Percentiles rank a stretch among this genome's conserved stretches.
Evolutionary conservation across 2,797 vertebrate genomes (phyloP).

Genomic region (Lagocephalus sceleratus): DNA sequence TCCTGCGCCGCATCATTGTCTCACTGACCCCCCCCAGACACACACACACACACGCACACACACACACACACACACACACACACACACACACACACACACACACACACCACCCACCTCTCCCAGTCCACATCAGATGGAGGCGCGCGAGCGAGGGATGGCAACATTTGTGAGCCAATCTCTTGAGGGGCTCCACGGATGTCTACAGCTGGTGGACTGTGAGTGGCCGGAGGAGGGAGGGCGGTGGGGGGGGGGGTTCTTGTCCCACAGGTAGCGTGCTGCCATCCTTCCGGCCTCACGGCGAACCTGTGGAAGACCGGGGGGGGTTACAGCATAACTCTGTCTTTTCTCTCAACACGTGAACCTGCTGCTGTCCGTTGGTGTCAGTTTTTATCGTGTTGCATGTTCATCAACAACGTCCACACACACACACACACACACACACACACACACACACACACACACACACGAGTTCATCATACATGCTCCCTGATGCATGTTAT

Average conservation of each 20-base stretch:
- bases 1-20: slow-evolving; percentile 40
- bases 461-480: too few relatives aligned
- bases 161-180: slow-evolving; percentile 66
- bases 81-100: too few relatives aligned
- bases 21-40: not conserved
- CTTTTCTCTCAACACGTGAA: too few relatives aligned
- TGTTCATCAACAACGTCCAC: too few relatives aligned
- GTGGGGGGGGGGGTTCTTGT: slow-evolving; percentile 16
- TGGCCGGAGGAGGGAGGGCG: slow-evolving; percentile 47
- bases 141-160: slow-evolving; percentile 40
- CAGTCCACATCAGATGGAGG: slow-evolving; percentile 48
- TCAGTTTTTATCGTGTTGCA: too few relatives aligned
- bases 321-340: too few relatives aligned
- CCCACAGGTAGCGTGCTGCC: slow-evolving; percentile 28
- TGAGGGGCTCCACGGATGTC: slow-evolving; percentile 57
- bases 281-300: slow-evolving; percentile 43
- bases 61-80: too few relatives aligned
- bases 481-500: too few relatives aligned
- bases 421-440: too few relatives aligned
- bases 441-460: too few relatives aligned
- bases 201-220: slow-evolving; percentile 59
- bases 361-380: too few relatives aligned
- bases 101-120: not conserved
- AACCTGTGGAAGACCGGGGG: slow-evolving; percentile 10
- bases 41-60: too few relatives aligned